These are phyloP conservation scores for Oostethus manadensis DNA, from an alignment of 2,113 vertebrate species.

Conservation along the genomic window DNA sequence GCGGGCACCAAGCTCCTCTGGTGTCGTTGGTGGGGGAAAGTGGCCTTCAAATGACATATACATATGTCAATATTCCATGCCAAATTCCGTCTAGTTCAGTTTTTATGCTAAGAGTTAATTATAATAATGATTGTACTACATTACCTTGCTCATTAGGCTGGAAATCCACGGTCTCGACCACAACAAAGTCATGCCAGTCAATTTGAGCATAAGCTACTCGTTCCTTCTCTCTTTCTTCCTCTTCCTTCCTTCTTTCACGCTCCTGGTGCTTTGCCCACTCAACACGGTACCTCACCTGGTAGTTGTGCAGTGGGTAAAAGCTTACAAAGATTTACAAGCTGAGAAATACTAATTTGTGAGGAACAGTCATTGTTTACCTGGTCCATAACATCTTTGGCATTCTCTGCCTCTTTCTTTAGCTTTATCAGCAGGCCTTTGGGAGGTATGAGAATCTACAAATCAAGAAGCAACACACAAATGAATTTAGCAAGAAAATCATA, in stretches of 20 bases:
- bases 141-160: conserved; percentile 95
- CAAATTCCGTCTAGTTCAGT: background rate
- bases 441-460: conserved; percentile 85
- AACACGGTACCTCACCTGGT: conserved; percentile 90
- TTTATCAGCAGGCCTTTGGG: conserved; percentile 90
- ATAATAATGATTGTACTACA: background rate
- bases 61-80: background rate
- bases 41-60: conserved; percentile 73
- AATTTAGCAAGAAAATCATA: conserved; percentile 1
- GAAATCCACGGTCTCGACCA: conserved; percentile 97
- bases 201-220: conserved; percentile 96
- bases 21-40: conserved; percentile 95
- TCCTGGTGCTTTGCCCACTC: conserved; percentile 99
- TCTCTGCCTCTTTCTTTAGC: conserved; percentile 91
- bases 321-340: background rate
- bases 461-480: conserved; percentile 34
- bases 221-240: conserved; percentile 95
- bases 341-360: background rate
- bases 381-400: conserved; percentile 92
- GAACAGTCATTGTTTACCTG: conserved; percentile 75
- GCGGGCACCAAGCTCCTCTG: conserved; percentile 92
- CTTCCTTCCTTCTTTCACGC: conserved; percentile 93
- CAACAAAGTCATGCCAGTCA: conserved; percentile 98
- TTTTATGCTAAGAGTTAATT: background rate
- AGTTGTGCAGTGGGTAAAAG: background rate